Conservation (phyloP, 1,140 invertebrate genomes). For the Calosoma granatense region DNA sequence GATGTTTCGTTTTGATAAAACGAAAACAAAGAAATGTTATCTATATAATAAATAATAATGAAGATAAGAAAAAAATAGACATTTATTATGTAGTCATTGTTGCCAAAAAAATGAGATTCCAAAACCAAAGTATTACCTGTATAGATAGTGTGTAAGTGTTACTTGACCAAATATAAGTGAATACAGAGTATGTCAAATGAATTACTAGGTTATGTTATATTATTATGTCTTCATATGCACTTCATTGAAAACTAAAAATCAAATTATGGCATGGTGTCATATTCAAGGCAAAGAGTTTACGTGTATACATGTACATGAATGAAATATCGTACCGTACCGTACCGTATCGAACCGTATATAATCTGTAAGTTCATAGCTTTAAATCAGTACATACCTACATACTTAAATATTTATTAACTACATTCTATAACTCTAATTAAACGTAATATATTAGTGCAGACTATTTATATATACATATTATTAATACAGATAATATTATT, state of each 20-base stretch:
- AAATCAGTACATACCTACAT: background rate
- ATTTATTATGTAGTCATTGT: slow-evolving; percentile 29
- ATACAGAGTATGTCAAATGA: slow-evolving; percentile 14
- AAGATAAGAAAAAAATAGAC: background rate
- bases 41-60: too few species aligned
- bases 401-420: too few species aligned
- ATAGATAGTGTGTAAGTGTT: slow-evolving; percentile 29
- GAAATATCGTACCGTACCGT: too few species aligned
- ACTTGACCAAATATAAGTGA: slow-evolving; percentile 28
- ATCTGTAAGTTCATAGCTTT: background rate
- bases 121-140: slow-evolving; percentile 34
- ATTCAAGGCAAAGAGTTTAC: too few species aligned
- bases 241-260: background rate
- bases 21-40: background rate
- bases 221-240: background rate
- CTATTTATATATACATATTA: too few species aligned
- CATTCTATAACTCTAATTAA: too few species aligned
- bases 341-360: background rate
- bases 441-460: too few species aligned
- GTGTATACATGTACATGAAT: too few species aligned
- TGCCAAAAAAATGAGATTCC: slow-evolving; percentile 34
- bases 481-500: background rate
- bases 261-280: too few species aligned
- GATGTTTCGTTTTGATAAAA: background rate
- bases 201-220: too few species aligned